phyloP scores from a whole-genome alignment of 2,797 vertebrate genomes.

The Perodicticus potto region DNA sequence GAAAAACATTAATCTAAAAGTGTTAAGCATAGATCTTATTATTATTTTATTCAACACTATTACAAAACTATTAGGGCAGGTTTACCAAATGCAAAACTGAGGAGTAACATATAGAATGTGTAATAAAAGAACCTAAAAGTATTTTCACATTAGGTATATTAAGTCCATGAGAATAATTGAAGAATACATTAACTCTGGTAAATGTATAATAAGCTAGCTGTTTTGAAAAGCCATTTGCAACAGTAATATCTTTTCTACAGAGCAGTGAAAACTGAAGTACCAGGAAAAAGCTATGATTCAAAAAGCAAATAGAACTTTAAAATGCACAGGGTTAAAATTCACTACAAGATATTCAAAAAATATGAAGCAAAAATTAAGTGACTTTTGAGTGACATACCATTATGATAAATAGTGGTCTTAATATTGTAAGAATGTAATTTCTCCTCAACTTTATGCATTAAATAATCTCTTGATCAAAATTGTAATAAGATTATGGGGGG shows the following conservation, averaged over 20 bases:
- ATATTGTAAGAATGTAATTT: background rate
- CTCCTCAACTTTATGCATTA: constrained; percentile 12
- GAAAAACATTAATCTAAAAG: background rate
- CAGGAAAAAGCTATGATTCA: background rate
- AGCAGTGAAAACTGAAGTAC: background rate
- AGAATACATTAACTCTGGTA: background rate
- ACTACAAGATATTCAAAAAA: constrained; percentile 2
- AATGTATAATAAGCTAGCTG: background rate
- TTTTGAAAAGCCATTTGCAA: background rate
- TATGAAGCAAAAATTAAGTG: background rate
- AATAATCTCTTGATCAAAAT: constrained; percentile 15
- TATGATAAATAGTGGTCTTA: background rate
- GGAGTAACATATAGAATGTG: background rate
- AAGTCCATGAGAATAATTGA: background rate
- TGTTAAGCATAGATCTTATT: background rate
- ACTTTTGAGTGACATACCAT: background rate
- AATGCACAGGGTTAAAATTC: constrained; percentile 20
- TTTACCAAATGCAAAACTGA: background rate
- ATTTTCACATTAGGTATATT: background rate
- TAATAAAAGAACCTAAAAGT: background rate
- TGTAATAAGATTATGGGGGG: background rate
- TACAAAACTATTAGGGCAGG: background rate
- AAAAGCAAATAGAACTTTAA: background rate
- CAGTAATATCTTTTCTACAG: background rate
- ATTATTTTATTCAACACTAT: constrained; percentile 28